Conservation (phyloP, 2,797 vertebrate genomes). For the Sebastes steindachneri region DNA sequence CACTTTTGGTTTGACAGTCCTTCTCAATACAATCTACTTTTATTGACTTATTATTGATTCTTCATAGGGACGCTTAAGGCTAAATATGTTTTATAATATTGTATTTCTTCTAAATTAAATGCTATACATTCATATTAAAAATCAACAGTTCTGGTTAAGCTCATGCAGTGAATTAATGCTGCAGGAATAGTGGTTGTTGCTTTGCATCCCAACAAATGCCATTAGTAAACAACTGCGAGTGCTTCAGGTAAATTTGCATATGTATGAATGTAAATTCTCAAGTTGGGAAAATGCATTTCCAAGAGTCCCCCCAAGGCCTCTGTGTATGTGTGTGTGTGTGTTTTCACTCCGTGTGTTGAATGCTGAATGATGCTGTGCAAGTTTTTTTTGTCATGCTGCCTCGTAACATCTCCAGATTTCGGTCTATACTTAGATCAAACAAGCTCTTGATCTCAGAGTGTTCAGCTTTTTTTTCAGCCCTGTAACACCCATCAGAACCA, state of each 20-base stretch:
- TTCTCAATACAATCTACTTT: neutral
- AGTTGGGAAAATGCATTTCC: constrained; percentile 17
- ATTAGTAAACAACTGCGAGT: constrained; percentile 29
- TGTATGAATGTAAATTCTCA: constrained; percentile 38
- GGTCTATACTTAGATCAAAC: constrained; percentile 69
- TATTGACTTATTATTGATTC: neutral
- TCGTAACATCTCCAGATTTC: constrained; percentile 46
- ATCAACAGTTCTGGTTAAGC: neutral
- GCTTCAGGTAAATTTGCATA: constrained; percentile 41
- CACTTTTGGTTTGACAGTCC: neutral
- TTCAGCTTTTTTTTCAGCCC: constrained; percentile 39
- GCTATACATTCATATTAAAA: neutral
- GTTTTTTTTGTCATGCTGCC: constrained; percentile 20
- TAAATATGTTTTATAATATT: neutral
- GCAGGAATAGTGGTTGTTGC: neutral
- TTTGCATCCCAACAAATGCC: constrained; percentile 26
- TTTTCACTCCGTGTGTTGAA: constrained; percentile 5
- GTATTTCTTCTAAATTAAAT: neutral
- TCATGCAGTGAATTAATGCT: neutral
- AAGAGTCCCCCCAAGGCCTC: constrained; percentile 12
- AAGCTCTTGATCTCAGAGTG: constrained; percentile 46
- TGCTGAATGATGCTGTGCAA: constrained; percentile 26
- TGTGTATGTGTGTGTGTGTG: constrained; percentile 3
- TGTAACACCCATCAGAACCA: constrained; percentile 27
- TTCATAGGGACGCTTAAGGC: neutral